Evolutionary conservation across 2,113 vertebrate genomes (phyloP), one percentile per base, ranked within the genome.

Genomic region (Macheiramphus alcinus): DNA sequence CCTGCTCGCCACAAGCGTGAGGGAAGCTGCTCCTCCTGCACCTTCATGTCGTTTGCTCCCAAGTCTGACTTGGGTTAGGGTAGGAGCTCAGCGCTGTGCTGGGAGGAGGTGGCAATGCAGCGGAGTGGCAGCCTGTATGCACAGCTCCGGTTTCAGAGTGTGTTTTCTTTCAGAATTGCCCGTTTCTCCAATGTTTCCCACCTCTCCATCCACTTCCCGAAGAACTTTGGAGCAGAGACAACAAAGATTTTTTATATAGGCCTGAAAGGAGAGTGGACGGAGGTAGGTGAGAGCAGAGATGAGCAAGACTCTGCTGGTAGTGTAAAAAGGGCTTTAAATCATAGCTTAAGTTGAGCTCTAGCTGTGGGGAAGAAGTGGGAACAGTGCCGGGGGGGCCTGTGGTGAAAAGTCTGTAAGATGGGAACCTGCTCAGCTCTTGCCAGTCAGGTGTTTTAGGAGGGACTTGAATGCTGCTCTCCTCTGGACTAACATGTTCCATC

Each of bases 201-300:
- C 96, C 99, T 99, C 76, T 99, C 99, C 89, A 99, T 99, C 94
- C 99, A 99, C 97, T 98, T 99, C 92, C 98, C 99, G 2, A 99
- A 98, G 96, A 99, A 99, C 98, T 99, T 99, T 34, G 99, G 99
- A 48, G 98, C 98, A 0, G 99, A 99, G 94, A 99, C 96, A 45
- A 99, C 99, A 3, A 98, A 99, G 90, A 98, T 99, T 26, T 99
- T 99, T 95, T 99, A 99, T 93, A 99, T 99, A 53, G 99, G 99
- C 6, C 98, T 99, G 93, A 98, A 99, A 72, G 99, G 99, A 96
- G 99, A 99, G 80, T 99, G 98, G 97, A 97, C 99, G 0, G 98
- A 99, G 99, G 99, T 99, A 86, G 93, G 98, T 80, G 23, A 31
- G 67, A 25, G 91, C 80, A 31, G 88, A 40, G 59, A 6, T 19